Evolutionary conservation across 1,140 invertebrate genomes (phyloP).

Genomic region (Macrostomum lignano): DNA sequence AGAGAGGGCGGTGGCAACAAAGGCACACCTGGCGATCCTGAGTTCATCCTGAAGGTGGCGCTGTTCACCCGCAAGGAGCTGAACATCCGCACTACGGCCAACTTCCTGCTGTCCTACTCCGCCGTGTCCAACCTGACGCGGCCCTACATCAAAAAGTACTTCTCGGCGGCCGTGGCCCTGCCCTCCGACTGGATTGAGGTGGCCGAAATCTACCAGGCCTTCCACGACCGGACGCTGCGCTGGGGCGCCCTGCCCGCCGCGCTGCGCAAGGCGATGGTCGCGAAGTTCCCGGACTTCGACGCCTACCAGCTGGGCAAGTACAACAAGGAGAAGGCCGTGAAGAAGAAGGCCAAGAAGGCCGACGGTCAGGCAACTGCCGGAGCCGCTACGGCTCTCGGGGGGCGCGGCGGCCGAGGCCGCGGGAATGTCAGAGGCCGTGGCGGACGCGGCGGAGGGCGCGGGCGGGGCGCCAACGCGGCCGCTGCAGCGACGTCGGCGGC

Average conservation of each 20-base stretch:
- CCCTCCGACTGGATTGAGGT: slow-evolving; percentile 32
- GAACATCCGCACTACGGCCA: slow-evolving; percentile 29
- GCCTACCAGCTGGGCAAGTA: slow-evolving; percentile 29
- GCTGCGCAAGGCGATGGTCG: slow-evolving; percentile 23
- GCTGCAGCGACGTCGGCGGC: no score
- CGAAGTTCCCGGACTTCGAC: slow-evolving; percentile 29
- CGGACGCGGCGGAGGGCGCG: slow-evolving; percentile 5
- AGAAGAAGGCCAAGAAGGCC: no score
- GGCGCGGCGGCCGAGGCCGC: neutral
- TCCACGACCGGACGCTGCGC: slow-evolving; percentile 16
- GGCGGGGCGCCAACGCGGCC: no score
- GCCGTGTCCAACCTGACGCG: slow-evolving; percentile 16
- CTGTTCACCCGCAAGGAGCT: slow-evolving; percentile 27
- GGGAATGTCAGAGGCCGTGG: slow-evolving; percentile 1
- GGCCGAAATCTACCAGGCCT: slow-evolving; percentile 25
- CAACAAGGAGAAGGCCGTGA: slow-evolving; percentile 21
- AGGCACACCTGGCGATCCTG: slow-evolving; percentile 28
- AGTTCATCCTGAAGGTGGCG: slow-evolving; percentile 30
- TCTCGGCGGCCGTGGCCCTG: slow-evolving; percentile 16
- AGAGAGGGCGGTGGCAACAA: no score
- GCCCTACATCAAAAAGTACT: slow-evolving; percentile 26
- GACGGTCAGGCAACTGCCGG: slow-evolving; percentile 10
- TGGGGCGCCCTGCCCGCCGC: slow-evolving; percentile 21
- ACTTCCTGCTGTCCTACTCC: slow-evolving; percentile 27
- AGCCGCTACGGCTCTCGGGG: neutral